Evolutionary conservation across 2,888 invertebrate genomes (phyloP).

Genomic region (Nasonia oneida): DNA sequence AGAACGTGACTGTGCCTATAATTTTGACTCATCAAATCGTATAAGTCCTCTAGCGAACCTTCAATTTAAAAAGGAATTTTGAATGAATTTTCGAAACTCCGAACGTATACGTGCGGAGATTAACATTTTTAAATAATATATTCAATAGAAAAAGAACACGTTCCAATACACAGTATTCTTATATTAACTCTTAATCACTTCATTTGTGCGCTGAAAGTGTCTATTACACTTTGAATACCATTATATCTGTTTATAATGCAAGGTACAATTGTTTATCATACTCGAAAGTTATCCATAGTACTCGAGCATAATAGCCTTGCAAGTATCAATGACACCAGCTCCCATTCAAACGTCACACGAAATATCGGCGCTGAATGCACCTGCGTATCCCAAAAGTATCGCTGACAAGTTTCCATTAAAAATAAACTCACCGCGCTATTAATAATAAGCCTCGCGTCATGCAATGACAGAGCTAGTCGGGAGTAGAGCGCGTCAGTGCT

Average conservation of each 20-base stretch:
- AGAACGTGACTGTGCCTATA: not conserved
- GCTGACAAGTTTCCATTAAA: not conserved
- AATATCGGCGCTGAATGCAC: not conserved
- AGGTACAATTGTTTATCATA: not conserved
- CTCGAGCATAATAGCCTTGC: not conserved
- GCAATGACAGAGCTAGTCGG: not conserved
- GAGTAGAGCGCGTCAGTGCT: not conserved
- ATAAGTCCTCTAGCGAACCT: slow-evolving; percentile 10
- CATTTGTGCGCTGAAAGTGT: not conserved
- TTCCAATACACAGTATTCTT: not conserved
- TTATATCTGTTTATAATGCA: too few relatives aligned
- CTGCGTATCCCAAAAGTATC: not conserved
- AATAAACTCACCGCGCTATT: not conserved
- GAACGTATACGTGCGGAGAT: not conserved
- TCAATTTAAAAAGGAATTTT: slow-evolving; percentile 24
- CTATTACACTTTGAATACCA: too few relatives aligned
- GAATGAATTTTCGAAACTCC: slow-evolving; percentile 13
- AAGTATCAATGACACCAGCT: not conserved
- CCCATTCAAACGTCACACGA: not conserved
- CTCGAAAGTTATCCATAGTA: not conserved
- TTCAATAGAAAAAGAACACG: slow-evolving; percentile 9
- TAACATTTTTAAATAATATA: not conserved
- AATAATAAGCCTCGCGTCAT: slow-evolving; percentile 42
- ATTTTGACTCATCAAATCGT: slow-evolving; percentile 15
- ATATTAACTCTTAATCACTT: not conserved